phyloP scores from a whole-genome alignment of 1,140 invertebrate species.

The Macrostomum lignano region DNA sequence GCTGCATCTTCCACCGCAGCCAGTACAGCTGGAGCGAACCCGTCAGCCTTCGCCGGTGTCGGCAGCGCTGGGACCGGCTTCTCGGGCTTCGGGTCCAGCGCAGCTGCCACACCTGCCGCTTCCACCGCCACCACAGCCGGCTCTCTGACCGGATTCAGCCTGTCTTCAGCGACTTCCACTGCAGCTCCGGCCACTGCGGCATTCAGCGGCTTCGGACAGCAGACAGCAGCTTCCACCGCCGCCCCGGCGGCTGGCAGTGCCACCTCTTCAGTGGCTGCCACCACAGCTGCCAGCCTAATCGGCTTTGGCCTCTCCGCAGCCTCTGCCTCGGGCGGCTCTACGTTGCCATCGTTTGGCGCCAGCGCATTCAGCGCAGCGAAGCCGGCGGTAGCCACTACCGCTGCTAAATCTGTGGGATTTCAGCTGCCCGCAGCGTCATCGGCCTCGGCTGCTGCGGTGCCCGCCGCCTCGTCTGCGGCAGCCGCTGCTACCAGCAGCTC shows the following conservation, averaged over 20 bases:
- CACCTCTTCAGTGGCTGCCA: too few species aligned
- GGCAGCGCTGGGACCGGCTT: too few species aligned
- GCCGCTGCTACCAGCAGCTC: conserved; percentile 3
- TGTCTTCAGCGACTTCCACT: conserved; percentile 1
- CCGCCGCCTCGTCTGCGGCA: too few species aligned
- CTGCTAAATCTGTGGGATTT: conserved; percentile 11
- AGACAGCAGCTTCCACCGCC: too few species aligned
- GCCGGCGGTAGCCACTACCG: conserved; percentile 5
- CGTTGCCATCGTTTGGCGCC: too few species aligned
- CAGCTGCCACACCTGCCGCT: neutral
- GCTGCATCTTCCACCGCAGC: neutral
- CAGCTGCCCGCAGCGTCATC: conserved; percentile 11
- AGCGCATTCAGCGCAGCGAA: conserved; percentile 3
- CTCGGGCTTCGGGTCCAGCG: conserved; percentile 3
- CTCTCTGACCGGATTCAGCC: conserved; percentile 1
- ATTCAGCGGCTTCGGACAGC: too few species aligned
- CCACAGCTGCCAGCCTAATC: too few species aligned
- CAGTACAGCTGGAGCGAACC: neutral
- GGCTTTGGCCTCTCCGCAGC: too few species aligned
- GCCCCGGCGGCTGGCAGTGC: too few species aligned
- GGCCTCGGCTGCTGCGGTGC: conserved; percentile 6
- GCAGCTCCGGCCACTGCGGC: too few species aligned
- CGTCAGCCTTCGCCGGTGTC: too few species aligned
- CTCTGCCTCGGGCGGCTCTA: too few species aligned
- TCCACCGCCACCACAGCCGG: conserved; percentile 7